A percentile compares a stretch with the other conserved stretches of the same genome.
Conservation (phyloP, 2,113 vertebrate species). For the Phodopus roborovskii region DNA sequence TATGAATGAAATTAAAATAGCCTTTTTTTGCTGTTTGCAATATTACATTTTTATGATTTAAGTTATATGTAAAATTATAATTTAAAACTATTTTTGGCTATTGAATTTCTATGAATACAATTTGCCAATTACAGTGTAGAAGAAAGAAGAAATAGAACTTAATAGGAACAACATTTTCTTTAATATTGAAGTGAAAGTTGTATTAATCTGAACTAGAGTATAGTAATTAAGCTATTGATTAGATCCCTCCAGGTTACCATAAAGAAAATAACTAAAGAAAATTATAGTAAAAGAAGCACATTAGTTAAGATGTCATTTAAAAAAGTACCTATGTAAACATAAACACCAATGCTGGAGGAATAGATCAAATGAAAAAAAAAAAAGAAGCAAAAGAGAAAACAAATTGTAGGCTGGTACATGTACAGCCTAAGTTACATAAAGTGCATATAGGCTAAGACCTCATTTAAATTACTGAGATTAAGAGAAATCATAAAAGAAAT, state of each 20-base stretch:
- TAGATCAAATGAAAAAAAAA: not conserved
- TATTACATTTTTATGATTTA: not conserved
- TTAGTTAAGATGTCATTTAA: not conserved
- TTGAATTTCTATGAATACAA: not conserved
- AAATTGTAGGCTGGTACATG: not conserved
- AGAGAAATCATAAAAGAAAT: not conserved
- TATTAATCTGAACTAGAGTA: not conserved
- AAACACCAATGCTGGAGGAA: not conserved
- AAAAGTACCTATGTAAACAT: not conserved
- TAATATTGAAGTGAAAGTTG: not conserved
- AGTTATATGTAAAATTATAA: not conserved
- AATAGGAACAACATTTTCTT: not conserved
- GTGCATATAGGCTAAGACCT: too few species aligned
- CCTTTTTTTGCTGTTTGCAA: not conserved
- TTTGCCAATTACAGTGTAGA: not conserved
- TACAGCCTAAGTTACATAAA: not conserved
- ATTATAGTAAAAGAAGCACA: not conserved
- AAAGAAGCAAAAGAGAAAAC: not conserved
- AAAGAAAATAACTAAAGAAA: not conserved
- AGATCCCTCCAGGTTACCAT: not conserved
- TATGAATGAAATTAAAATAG: not conserved
- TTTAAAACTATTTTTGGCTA: not conserved
- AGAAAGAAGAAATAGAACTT: not conserved
- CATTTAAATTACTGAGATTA: not conserved
- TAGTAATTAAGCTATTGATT: not conserved